Percentiles rank a stretch among this genome's conserved stretches.
phyloP scores from a whole-genome alignment of 2,797 vertebrate species.

The Neopelma chrysocephalum region DNA sequence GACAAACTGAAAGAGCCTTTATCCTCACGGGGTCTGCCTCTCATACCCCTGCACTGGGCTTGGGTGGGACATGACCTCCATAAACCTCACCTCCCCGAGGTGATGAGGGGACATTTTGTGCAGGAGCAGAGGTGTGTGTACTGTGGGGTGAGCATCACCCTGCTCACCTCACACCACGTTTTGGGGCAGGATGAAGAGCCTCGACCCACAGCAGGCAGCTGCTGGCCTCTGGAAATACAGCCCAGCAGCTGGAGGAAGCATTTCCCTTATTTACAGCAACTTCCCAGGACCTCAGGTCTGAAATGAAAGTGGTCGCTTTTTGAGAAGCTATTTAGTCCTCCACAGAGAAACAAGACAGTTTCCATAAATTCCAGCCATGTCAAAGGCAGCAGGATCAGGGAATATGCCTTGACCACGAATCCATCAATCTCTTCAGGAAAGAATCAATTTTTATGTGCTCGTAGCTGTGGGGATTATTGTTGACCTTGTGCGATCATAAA shows the following conservation, averaged over 20 bases:
- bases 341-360: not conserved
- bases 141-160: not conserved
- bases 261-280: not conserved
- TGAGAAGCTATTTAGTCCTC: not conserved
- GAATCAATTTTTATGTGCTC: slow-evolving; percentile 65
- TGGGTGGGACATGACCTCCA: not conserved
- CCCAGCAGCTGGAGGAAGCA: not conserved
- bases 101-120: fast-evolving
- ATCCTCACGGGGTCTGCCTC: not conserved
- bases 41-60: not conserved
- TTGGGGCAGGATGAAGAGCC: not conserved
- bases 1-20: not conserved
- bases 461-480: slow-evolving; percentile 46
- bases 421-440: slow-evolving; percentile 52
- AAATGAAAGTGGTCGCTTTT: not conserved
- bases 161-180: fast-evolving
- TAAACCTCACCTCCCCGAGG: not conserved
- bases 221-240: not conserved
- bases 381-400: slow-evolving; percentile 19
- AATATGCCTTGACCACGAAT: not conserved
- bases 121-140: not conserved
- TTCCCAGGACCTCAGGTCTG: not conserved
- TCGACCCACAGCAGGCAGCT: fast-evolving
- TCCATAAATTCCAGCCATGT: not conserved
- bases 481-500: slow-evolving; percentile 55